phyloP scores from a whole-genome alignment of 2,888 invertebrate genomes.

The Hydrotaea cyrtoneurina region DNA sequence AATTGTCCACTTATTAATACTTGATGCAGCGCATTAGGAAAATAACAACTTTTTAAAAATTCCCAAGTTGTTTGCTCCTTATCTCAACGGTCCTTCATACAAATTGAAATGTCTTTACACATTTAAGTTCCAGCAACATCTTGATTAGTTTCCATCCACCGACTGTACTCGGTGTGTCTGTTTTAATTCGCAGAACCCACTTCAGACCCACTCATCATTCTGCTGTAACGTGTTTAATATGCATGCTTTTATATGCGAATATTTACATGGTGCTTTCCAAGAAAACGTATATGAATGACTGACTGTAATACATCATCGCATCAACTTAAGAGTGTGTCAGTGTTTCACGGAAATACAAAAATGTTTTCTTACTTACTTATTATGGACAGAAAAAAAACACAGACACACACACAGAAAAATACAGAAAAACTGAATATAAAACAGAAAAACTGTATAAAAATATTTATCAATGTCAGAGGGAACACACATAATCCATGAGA shows the following conservation, averaged over 20 bases:
- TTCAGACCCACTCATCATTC: not conserved
- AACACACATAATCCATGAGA: not conserved
- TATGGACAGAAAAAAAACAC: no score
- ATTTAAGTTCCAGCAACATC: not conserved
- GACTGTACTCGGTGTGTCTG: not conserved
- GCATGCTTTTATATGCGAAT: not conserved
- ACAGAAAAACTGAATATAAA: no score
- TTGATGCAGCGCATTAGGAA: no score
- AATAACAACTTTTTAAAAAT: not conserved
- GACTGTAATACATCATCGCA: constrained; percentile 9
- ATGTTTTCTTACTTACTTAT: not conserved
- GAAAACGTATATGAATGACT: not conserved
- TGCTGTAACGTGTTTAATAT: not conserved
- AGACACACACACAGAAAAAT: no score
- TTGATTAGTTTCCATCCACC: not conserved
- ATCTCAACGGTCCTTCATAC: not conserved
- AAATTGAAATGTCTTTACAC: not conserved
- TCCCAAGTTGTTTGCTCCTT: not conserved
- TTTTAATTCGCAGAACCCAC: not conserved
- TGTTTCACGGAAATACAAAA: not conserved
- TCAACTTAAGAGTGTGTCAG: not conserved
- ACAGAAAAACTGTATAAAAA: not conserved
- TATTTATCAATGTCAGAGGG: not conserved
- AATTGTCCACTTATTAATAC: no score
- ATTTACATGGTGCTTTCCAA: not conserved